Evolutionary conservation across 2,888 invertebrate species (phyloP).

Genomic region (Plebejus melissa): DNA sequence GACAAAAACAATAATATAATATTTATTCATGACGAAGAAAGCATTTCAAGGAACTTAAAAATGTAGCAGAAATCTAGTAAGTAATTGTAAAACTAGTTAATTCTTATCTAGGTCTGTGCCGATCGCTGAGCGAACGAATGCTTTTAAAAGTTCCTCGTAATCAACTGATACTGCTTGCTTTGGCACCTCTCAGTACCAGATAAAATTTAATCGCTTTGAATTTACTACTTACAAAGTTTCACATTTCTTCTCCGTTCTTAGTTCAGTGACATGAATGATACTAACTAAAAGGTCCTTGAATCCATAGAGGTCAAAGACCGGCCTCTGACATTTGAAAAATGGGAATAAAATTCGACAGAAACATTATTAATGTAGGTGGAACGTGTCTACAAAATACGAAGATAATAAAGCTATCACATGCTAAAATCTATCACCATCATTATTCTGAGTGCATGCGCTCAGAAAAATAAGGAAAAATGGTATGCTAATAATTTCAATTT

Average conservation of each 20-base stretch:
- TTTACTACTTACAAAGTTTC: constrained; percentile 12
- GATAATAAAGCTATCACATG: neutral
- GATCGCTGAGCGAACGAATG: constrained; percentile 35
- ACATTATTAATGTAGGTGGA: neutral
- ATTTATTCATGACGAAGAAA: neutral
- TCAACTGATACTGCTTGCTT: constrained; percentile 35
- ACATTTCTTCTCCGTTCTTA: neutral
- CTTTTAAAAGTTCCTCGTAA: constrained; percentile 40
- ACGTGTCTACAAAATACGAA: neutral
- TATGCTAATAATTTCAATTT: neutral
- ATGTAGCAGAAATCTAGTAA: constrained; percentile 31
- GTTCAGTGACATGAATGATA: neutral
- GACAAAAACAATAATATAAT: neutral
- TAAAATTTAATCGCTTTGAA: constrained; percentile 29
- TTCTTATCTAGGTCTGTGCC: constrained; percentile 34
- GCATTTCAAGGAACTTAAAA: neutral
- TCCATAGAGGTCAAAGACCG: neutral
- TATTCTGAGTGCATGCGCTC: neutral
- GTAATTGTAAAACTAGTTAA: constrained; percentile 40
- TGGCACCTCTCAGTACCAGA: constrained; percentile 30
- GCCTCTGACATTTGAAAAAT: neutral
- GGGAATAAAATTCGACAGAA: neutral
- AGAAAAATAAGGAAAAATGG: neutral
- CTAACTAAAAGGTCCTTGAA: neutral
- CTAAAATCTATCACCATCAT: neutral